Evolutionary conservation across 2,888 invertebrate species (phyloP).

Genomic region (Drosophila anomelani): DNA sequence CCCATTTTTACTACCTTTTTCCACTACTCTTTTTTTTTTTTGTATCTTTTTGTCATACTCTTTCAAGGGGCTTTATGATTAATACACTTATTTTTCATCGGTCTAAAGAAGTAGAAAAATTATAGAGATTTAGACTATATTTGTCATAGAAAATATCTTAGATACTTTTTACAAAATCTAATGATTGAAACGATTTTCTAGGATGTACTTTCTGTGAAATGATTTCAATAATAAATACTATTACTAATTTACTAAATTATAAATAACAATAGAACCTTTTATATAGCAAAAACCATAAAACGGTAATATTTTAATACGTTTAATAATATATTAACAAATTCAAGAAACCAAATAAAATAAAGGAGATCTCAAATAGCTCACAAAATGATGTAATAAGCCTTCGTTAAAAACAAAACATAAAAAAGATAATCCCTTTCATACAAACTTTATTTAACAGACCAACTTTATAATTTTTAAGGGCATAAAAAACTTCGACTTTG

Average conservation of each 20-base stretch:
- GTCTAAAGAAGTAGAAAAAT: too few relatives aligned
- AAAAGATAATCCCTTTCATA: neutral
- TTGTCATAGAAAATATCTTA: neutral
- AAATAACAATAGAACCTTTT: too few relatives aligned
- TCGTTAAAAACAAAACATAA: neutral
- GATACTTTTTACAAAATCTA: too few relatives aligned
- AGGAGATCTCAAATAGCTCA: too few relatives aligned
- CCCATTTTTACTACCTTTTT: slow-evolving; percentile 59
- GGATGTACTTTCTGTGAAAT: neutral
- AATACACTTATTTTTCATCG: neutral
- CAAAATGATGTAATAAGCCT: neutral
- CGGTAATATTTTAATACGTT: neutral
- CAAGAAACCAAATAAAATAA: neutral
- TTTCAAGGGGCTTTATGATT: slow-evolving; percentile 6
- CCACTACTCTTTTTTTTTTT: slow-evolving; percentile 41
- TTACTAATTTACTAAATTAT: neutral
- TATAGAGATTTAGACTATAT: slow-evolving; percentile 38
- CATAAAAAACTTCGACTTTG: slow-evolving; percentile 6
- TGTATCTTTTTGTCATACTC: slow-evolving; percentile 40
- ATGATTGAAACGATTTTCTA: too few relatives aligned
- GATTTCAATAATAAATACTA: neutral
- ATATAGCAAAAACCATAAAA: too few relatives aligned
- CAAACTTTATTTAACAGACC: neutral
- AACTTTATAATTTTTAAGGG: neutral
- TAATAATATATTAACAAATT: too few relatives aligned